Evolutionary conservation across 1,140 invertebrate species (phyloP).

Genomic region (Polypedilum vanderplanki): DNA sequence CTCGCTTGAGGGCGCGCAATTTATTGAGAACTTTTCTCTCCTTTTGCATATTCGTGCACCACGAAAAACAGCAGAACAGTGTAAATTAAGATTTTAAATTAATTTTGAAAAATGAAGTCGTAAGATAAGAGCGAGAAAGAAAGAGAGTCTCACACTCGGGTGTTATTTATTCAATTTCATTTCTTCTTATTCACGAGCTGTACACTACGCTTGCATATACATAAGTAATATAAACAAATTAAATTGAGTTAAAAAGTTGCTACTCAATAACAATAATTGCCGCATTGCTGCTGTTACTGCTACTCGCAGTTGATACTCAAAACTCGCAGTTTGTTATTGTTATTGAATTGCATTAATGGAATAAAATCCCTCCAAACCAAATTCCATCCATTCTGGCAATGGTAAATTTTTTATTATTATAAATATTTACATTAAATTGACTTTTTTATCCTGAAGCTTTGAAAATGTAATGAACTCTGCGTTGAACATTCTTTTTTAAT

Average conservation of each 20-base stretch:
- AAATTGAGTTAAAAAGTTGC: slow-evolving; percentile 7
- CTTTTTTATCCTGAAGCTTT: not conserved
- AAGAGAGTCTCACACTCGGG: not conserved
- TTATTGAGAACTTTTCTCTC: not conserved
- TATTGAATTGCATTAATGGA: not conserved
- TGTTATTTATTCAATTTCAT: slow-evolving; percentile 1
- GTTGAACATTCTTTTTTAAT: not conserved
- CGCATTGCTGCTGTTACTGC: not conserved
- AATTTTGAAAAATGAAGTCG: slow-evolving; percentile 12
- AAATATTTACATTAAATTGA: slow-evolving; percentile 20
- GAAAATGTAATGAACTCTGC: not conserved
- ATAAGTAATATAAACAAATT: not conserved
- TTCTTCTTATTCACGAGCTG: not conserved
- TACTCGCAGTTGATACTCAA: not conserved
- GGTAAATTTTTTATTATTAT: not conserved
- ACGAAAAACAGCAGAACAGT: not conserved
- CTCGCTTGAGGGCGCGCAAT: not conserved
- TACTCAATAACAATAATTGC: not conserved
- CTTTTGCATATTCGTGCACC: not conserved
- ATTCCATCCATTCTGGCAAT: not conserved
- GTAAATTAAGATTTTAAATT: slow-evolving; percentile 20
- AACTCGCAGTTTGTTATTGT: not conserved
- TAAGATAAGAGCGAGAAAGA: not conserved
- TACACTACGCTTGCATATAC: not conserved
- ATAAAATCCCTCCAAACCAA: slow-evolving; percentile 4